These are phyloP conservation scores for Matsumurasca onukii DNA, from an alignment of 1,140 invertebrate species.

Conservation along the genomic window DNA sequence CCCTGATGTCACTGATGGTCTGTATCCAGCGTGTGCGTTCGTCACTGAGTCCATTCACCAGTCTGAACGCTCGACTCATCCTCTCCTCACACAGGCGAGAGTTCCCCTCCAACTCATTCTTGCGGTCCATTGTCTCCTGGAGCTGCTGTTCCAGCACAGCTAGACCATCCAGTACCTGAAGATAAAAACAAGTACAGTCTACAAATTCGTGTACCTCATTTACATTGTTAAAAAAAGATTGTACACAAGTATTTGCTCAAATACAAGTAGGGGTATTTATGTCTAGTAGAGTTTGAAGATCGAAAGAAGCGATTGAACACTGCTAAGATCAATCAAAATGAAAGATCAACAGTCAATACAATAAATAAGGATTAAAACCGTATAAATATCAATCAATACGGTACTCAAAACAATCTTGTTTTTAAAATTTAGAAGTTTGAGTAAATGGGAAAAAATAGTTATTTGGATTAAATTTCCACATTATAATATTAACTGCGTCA, in stretches of 20 bases:
- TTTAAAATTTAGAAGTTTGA: no score
- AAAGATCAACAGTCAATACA: neutral
- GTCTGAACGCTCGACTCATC: conserved; percentile 72
- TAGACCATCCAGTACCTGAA: conserved; percentile 56
- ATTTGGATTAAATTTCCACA: no score
- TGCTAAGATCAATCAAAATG: neutral
- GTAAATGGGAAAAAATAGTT: no score
- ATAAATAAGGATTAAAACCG: neutral
- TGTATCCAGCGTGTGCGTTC: conserved; percentile 64
- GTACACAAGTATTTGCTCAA: neutral
- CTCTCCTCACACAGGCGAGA: conserved; percentile 75
- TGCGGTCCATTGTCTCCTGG: conserved; percentile 60
- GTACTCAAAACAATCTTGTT: no score
- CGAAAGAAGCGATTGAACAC: neutral
- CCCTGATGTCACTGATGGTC: conserved; percentile 61
- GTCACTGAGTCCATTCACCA: conserved; percentile 58
- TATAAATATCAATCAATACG: no score
- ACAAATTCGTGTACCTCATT: neutral
- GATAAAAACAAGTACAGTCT: neutral
- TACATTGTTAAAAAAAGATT: neutral
- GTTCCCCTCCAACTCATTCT: conserved; percentile 67
- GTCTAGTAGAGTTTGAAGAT: neutral
- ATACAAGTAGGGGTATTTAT: neutral
- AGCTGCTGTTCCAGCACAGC: conserved; percentile 63
- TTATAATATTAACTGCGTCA: no score